Evolutionary conservation across 1,140 invertebrate genomes (phyloP).

Genomic region (Thalassaphorura encarpata): DNA sequence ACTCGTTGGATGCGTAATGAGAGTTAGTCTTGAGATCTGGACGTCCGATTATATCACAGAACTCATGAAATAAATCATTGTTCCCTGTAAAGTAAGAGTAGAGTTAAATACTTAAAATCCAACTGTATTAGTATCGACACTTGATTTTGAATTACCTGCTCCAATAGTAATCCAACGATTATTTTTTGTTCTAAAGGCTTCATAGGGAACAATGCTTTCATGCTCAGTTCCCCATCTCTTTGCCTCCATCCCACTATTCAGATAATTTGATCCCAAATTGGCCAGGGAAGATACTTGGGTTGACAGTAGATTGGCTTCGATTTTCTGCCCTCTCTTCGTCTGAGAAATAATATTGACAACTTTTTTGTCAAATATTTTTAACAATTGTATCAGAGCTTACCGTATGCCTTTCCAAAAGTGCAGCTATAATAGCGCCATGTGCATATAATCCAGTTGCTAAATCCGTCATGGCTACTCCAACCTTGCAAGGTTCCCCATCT

Average conservation of each 20-base stretch:
- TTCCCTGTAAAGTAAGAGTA: conserved; percentile 40
- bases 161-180: conserved; percentile 63
- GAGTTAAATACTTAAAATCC: not conserved
- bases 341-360: conserved; percentile 6
- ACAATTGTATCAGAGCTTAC: conserved; percentile 9
- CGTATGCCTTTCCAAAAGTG: conserved; percentile 36
- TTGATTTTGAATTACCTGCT: conserved; percentile 35
- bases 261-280: conserved; percentile 80
- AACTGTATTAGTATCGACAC: too few relatives aligned
- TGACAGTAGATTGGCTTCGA: conserved; percentile 86
- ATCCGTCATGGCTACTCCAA: conserved; percentile 88
- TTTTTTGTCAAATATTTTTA: not conserved
- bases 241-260: conserved; percentile 65
- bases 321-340: conserved; percentile 78
- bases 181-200: conserved; percentile 70
- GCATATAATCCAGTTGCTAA: conserved; percentile 86
- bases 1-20: conserved; percentile 59
- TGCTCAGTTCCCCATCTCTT: conserved; percentile 79
- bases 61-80: conserved; percentile 60
- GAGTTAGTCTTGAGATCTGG: conserved; percentile 50
- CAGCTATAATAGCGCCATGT: conserved; percentile 89
- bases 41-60: conserved; percentile 55
- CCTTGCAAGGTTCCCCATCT: conserved; percentile 76
- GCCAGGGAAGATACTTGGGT: conserved; percentile 81
- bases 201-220: conserved; percentile 89